Percentiles rank a stretch among this genome's conserved stretches.
Conservation (phyloP, 2,888 invertebrate genomes). For the Cephus runcator region DNA sequence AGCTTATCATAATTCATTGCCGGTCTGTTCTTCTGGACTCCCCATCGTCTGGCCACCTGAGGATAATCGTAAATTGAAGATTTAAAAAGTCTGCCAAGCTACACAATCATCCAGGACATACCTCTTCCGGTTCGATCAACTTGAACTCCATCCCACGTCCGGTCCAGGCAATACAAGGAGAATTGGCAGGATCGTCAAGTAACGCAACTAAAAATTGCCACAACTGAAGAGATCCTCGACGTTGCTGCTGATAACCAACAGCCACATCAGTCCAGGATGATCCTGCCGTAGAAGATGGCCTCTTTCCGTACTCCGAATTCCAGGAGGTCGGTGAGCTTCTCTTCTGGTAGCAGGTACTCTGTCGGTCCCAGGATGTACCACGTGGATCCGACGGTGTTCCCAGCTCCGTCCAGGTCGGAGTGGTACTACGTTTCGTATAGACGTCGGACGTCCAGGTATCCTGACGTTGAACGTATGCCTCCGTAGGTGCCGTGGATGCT, state of each 20-base stretch:
- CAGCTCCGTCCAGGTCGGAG: constrained; percentile 57
- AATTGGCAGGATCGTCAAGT: constrained; percentile 76
- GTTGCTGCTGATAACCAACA: constrained; percentile 64
- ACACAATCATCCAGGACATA: constrained; percentile 40
- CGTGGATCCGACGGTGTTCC: constrained; percentile 48
- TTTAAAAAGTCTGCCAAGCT: neutral
- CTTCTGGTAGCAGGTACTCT: constrained; percentile 46
- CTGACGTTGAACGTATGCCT: constrained; percentile 36
- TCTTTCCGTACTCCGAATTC: constrained; percentile 50
- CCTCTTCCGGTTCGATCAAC: constrained; percentile 95
- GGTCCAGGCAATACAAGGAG: constrained; percentile 93
- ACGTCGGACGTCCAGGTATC: constrained; percentile 45
- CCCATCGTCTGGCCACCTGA: constrained; percentile 94
- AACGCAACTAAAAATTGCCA: constrained; percentile 95
- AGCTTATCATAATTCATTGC: constrained; percentile 98
- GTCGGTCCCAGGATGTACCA: constrained; percentile 55
- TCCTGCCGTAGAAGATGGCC: constrained; percentile 43
- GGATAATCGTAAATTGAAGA: constrained; percentile 19
- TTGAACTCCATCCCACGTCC: constrained; percentile 96
- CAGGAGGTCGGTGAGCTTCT: constrained; percentile 50
- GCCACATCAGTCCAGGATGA: constrained; percentile 54
- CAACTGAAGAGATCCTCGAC: constrained; percentile 89
- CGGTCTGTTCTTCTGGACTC: constrained; percentile 94
- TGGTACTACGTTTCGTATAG: constrained; percentile 48
- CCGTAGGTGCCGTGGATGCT: constrained; percentile 20